A percentile compares a stretch with the other conserved stretches of the same genome.
Evolutionary conservation across 2,113 vertebrate species (phyloP).

Genomic region (Ciconia boyciana): DNA sequence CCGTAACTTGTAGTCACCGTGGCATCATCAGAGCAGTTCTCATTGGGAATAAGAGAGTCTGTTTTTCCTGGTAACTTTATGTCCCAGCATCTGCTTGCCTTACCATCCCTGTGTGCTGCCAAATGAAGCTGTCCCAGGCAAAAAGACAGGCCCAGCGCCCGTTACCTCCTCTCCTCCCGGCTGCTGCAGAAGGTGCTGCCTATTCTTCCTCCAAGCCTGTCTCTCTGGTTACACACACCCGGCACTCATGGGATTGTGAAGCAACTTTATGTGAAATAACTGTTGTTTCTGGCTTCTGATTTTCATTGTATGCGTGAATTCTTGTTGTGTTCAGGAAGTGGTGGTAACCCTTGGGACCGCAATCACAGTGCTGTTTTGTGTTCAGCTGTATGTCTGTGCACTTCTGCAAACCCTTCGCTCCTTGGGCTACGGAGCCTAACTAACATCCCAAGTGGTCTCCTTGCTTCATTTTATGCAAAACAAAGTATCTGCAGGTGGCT

Average conservation of each 20-base stretch:
- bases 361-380: background rate
- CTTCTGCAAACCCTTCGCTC: conserved; percentile 12
- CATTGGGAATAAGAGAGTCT: background rate
- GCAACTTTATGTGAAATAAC: background rate
- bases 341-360: conserved; percentile 25
- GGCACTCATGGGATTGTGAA: background rate
- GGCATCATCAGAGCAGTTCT: background rate
- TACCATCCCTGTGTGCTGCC: background rate
- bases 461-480: background rate
- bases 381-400: background rate
- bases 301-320: conserved; percentile 4
- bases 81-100: background rate
- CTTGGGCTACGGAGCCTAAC: background rate
- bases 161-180: background rate
- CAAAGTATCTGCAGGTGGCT: background rate
- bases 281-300: conserved; percentile 45
- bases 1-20: background rate
- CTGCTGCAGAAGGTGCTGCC: background rate
- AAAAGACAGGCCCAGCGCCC: background rate
- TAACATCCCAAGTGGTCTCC: background rate
- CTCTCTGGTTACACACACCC: background rate
- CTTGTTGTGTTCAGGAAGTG: conserved; percentile 33
- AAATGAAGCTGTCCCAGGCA: background rate
- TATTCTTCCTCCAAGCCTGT: background rate
- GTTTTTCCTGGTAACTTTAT: background rate